Evolutionary conservation across 2,113 vertebrate species (phyloP), one percentile per base, ranked within the genome.

Genomic region (Siphamia tubifer): DNA sequence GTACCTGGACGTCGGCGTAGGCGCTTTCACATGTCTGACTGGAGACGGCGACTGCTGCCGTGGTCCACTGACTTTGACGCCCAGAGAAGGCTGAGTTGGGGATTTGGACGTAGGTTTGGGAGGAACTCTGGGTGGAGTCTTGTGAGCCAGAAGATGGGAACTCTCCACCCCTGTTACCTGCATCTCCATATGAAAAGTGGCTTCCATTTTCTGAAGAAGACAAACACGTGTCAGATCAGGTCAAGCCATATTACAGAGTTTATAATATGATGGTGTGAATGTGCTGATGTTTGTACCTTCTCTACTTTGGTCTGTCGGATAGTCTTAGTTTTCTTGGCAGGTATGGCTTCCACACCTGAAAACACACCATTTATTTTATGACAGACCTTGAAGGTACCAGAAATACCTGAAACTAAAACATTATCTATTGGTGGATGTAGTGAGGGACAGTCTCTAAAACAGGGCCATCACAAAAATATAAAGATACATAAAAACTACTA

Each of bases 291-390:
- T 16, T 15, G 4, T 24, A 98, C 96, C 94, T 96, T 96, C 90
- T 97, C 96, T 76, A 93, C 90, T 92, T 93, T 90, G 72, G 94
- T 92, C 91, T 96, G 93, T 90, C 92, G 93, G 73, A 96, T 95
- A 86, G 95, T 99, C 86, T 98, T 99, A 44, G 96, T 99, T 93
- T 97, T 98, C 95, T 98, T 99, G 77, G 96, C 96, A 73, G 96
- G 96, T 77, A 99, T 94, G 32, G 92, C 94, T 93, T 99, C 98
- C 48, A 93, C 92, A 40, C 95, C 98, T 99, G 89, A 15, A 62
- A 30, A 42, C 15, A 31, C 1, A 45, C 1, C 4, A 36, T 28
- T 24, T 44, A n/a, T n/a, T n/a, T n/a, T n/a, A n/a, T n/a, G n/a
- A n/a, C n/a, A n/a, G n/a, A n/a, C n/a, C n/a, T n/a, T n/a, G n/a